phyloP scores from a whole-genome alignment of 35 echinoderm and acorn worm species.

The Ophiothrix spiculata region DNA sequence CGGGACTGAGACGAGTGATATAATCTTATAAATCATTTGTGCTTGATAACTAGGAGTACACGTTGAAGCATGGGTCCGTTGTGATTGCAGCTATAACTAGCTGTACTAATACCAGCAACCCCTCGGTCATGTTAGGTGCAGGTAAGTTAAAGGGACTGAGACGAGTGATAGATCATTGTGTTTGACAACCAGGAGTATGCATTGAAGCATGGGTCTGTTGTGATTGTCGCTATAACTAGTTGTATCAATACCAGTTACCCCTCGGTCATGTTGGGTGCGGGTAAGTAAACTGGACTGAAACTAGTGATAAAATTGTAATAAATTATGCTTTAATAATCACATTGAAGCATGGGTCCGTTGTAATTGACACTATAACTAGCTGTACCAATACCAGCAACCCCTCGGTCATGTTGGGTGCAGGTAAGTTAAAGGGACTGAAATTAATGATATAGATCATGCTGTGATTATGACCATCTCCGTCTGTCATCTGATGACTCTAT shows the following conservation, averaged over 20 bases:
- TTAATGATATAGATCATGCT: no score
- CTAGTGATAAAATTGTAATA: no score
- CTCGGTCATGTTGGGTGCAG: slow-evolving; percentile 97
- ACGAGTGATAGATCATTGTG: no score
- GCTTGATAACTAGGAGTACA: slow-evolving; percentile 63
- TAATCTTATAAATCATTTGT: no score
- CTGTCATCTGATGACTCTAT: no score
- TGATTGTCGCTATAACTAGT: slow-evolving; percentile 94
- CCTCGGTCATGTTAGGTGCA: slow-evolving; percentile 97
- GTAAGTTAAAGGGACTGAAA: no score
- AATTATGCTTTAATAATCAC: slow-evolving; percentile 59
- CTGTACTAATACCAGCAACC: slow-evolving; percentile 97
- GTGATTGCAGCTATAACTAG: slow-evolving; percentile 96
- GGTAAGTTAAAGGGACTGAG: no score
- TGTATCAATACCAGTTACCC: slow-evolving; percentile 98
- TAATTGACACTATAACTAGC: slow-evolving; percentile 93
- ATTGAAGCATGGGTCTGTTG: slow-evolving; percentile 71
- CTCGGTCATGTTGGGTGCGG: no score
- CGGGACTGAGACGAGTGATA: no score
- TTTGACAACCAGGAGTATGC: no score
- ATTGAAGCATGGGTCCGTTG: slow-evolving; percentile 80
- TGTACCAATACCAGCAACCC: slow-evolving; percentile 98
- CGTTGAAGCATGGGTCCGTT: slow-evolving; percentile 74
- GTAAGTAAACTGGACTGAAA: no score
- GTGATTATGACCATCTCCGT: no score